Evolutionary conservation across 2,113 vertebrate genomes (phyloP), one percentile per base, ranked within the genome.

Genomic region (Chascanopsetta lugubris): DNA sequence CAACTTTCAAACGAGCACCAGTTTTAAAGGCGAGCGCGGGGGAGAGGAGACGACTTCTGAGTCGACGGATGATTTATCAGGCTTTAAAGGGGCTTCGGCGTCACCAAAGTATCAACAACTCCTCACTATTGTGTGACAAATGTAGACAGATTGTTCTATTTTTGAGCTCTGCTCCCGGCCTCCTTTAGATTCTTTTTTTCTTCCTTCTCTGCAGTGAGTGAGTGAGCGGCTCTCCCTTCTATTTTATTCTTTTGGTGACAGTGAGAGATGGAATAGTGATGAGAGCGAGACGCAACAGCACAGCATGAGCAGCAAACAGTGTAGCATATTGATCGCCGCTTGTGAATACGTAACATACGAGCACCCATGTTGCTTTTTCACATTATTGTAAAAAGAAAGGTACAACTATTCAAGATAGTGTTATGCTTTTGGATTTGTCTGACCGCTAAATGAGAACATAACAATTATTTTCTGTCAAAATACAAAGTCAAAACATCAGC

Each of bases 401-500:
- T n/a, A n/a, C n/a, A n/a, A n/a, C n/a, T n/a, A n/a, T n/a, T n/a
- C n/a, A n/a, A n/a, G n/a, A n/a, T n/a, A n/a, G n/a, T n/a, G n/a
- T n/a, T n/a, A n/a, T n/a, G n/a, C n/a, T n/a, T n/a, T n/a, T n/a
- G n/a, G n/a, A n/a, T n/a, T n/a, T 18, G 46, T 48, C 30, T 57
- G 29, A 15, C 50, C 74, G 54, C 59, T 26, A 77, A 84, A 84
- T 54, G 47, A 69, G 46, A 69, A 58, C 13, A 4, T 68, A 48
- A 57, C 81, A 80, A 83, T 71, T 80, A 62, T 74, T 75, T 73
- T 40, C 77, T 78, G 70, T 81, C 79, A 85, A 78, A 83, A 75
- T 58, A 67, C 24, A 45, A 60, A 34, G n/a, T 74, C 48, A 73
- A 50, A 80, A 73, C 45, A 74, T 80, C 62, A 65, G 49, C 24